Percentiles rank a stretch among this genome's conserved stretches.
Conservation (phyloP, 1,140 invertebrate species). For the Patella vulgata region DNA sequence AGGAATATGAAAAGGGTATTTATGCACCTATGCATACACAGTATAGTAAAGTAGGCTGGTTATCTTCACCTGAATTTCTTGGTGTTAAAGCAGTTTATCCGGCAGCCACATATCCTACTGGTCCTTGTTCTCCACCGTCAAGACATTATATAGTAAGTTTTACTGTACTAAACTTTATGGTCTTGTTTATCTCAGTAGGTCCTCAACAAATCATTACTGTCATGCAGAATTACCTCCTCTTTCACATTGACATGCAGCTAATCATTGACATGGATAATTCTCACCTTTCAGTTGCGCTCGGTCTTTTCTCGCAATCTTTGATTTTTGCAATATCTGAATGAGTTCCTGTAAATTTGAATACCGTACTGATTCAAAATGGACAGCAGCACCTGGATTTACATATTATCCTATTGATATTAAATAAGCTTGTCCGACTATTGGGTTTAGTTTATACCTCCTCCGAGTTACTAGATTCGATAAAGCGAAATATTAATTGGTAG, state of each 20-base stretch:
- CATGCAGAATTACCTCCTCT: conserved; percentile 9
- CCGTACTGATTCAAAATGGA: no score
- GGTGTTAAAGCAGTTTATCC: conserved; percentile 21
- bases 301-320: no score
- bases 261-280: conserved; percentile 21
- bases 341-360: no score
- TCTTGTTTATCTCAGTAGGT: neutral
- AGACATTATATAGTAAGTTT: conserved; percentile 28
- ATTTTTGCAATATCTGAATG: no score
- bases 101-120: conserved; percentile 13
- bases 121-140: conserved; percentile 15
- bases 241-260: conserved; percentile 7
- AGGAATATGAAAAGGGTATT: neutral
- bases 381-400: no score
- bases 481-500: no score
- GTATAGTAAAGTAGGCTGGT: conserved; percentile 28
- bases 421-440: no score
- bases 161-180: neutral
- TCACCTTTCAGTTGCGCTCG: no score
- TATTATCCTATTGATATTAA: no score
- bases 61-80: conserved; percentile 15
- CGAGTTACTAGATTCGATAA: no score
- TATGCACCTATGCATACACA: neutral
- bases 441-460: no score
- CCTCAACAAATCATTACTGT: conserved; percentile 1